Base-by-base conservation (phyloP, 2,888 invertebrate genomes). In the Epirrhoe tristata region DNA sequence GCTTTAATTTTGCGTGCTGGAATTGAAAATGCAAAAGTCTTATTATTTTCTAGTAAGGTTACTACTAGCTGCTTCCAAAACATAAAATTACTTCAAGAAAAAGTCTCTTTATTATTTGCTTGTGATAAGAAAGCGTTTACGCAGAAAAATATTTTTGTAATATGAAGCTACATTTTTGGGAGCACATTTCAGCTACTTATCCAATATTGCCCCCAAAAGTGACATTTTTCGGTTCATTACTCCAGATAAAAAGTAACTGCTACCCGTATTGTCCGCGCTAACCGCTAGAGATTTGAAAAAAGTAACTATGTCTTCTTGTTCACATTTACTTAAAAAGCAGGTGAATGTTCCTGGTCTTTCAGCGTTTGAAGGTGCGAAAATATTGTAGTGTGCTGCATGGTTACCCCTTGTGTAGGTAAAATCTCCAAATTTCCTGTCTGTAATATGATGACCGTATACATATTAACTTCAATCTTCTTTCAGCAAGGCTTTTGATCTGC, bases 231-330 rank as follows among this genome's bases (percentile, higher is more conserved):
- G 64, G 64, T 70, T 69, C 57, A 65, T 65, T 68, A 65, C 63
- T 69, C 39, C 50, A 70, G 70, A 73, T 71, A 71, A 73, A 73
- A 74, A 72, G 63, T 61, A 70, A 67, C 65, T 60, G 62, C 63
- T 65, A 62, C 63, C 63, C 55, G 72, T 72, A 75, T 80, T 81
- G 79, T 80, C 72, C 71, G 63, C 55, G 67, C 53, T 67, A 70
- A 73, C 72, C 73, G 58, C 75, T 72, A 64, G 76, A 79, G 74
- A 76, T 76, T 79, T 68, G 71, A 76, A 77, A 76, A 74, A 72
- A 70, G 68, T 77, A 77, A 77, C 77, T 76, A 73, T 76, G 74
- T 57, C 70, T 64, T 74, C 75, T 74, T 75, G 69, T 64, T 50
- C 51, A 12, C 34, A 48, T 56, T 63, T 24, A 63, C 56, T 5